phyloP scores from a whole-genome alignment of 2,888 invertebrate species.

The Atrina japonica region DNA sequence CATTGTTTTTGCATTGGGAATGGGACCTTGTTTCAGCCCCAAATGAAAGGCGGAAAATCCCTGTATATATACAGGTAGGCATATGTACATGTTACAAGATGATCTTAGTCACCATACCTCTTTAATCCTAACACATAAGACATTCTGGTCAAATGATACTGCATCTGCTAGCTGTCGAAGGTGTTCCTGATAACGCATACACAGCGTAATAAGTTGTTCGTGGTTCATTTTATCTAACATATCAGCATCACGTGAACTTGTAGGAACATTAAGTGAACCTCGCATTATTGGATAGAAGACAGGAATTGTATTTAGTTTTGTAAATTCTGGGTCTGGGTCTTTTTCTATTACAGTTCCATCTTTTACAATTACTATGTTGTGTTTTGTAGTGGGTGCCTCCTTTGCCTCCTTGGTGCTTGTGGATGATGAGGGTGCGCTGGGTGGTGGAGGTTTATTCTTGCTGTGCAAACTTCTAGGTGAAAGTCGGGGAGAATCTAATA shows the following conservation, averaged over 20 bases:
- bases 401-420: slow-evolving; percentile 43
- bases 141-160: slow-evolving; percentile 90
- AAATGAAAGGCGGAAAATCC: too few species aligned
- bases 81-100: too few species aligned
- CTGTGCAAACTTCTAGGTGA: slow-evolving; percentile 63
- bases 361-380: slow-evolving; percentile 78
- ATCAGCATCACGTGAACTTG: slow-evolving; percentile 84
- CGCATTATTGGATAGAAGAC: slow-evolving; percentile 96
- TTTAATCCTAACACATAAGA: slow-evolving; percentile 87
- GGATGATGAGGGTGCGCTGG: slow-evolving; percentile 40
- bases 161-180: slow-evolving; percentile 90
- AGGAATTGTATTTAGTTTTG: slow-evolving; percentile 85
- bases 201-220: slow-evolving; percentile 86
- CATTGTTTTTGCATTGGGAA: too few species aligned
- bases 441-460: slow-evolving; percentile 29
- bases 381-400: slow-evolving; percentile 61
- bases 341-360: slow-evolving; percentile 62
- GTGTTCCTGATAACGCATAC: slow-evolving; percentile 91
- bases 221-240: slow-evolving; percentile 90
- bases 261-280: slow-evolving; percentile 91
- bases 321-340: slow-evolving; percentile 75
- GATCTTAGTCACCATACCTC: too few species aligned
- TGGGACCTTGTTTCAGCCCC: too few species aligned
- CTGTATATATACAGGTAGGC: too few species aligned
- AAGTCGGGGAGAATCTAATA: slow-evolving; percentile 67